Evolutionary conservation across 2,113 vertebrate species (phyloP), one percentile per base, ranked within the genome.

Genomic region (Stictonetta naevosa): DNA sequence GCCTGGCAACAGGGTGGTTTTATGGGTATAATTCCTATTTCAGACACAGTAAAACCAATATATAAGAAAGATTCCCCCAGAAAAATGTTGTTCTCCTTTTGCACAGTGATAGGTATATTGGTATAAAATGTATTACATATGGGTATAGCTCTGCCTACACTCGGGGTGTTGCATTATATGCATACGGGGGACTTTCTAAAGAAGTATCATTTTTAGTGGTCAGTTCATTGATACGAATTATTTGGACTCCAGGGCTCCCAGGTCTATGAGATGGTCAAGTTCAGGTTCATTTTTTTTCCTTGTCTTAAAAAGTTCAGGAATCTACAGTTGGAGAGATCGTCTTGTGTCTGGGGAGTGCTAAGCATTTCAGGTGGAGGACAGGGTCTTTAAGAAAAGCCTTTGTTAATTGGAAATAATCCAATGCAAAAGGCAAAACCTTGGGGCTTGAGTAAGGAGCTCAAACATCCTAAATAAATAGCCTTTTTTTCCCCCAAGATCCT

Each of bases 361-460:
- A 86, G 46, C 23, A 25, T 77, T 74, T 23, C 77, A 59, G 38
- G 56, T 7, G 4, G 38, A 73, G 52, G 33, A 84, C 36, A 59
- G 17, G 10, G 23, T 88, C 66, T 92, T 92, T 48, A 86, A 83
- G 40, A 56, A 91, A 75, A 78, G 6, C 22, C 46, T 88, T 66
- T 77, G 28, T 74, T 86, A 36, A 40, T 11, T 44, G 53, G 38
- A 93, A 93, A 75, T 81, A 78, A 72, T 63, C 33, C 72, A 75
- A 72, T 38, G 56, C 60, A 92, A 33, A 33, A 44, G 22, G 34
- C 74, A 86, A 92, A 93, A 75, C 34, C 18, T n/a, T n/a, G n/a
- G n/a, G n/a, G 13, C 22, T 68, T 56, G 69, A 68, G 20, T 81
- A 80, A 87, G 62, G 46, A 77, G 7, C 64, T 72, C 60, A 84